Conservation (phyloP, 2,113 vertebrate species). For the Cephalopterus ornatus region DNA sequence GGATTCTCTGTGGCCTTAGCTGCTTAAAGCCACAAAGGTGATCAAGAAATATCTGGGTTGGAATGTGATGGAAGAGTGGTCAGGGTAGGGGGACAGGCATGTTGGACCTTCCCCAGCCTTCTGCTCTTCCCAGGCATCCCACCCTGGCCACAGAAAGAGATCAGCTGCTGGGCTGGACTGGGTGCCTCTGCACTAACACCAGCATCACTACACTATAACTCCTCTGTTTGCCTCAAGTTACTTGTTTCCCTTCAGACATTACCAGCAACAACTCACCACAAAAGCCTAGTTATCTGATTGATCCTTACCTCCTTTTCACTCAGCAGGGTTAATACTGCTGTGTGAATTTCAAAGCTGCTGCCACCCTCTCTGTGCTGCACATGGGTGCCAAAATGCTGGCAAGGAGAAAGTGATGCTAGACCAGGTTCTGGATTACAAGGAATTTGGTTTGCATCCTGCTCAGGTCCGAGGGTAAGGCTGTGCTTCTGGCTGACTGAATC, state of each 20-base stretch:
- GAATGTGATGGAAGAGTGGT: background rate
- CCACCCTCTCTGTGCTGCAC: background rate
- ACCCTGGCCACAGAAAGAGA: background rate
- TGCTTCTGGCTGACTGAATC: background rate
- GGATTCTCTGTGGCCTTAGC: background rate
- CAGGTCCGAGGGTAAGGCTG: background rate
- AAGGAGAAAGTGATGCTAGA: background rate
- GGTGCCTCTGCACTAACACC: background rate
- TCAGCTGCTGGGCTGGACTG: background rate
- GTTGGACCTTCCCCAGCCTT: background rate
- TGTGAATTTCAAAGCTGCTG: background rate
- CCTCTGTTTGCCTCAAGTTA: no score
- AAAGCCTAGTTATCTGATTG: accelerated
- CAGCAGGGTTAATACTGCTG: background rate
- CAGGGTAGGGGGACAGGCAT: accelerated
- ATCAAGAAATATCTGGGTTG: background rate
- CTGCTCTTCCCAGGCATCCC: background rate
- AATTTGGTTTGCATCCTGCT: background rate
- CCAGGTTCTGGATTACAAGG: background rate
- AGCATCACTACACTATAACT: background rate
- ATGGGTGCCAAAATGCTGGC: background rate
- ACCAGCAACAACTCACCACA: background rate
- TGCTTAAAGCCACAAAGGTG: background rate
- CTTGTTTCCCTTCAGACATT: background rate
- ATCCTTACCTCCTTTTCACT: background rate